Base-by-base conservation (phyloP, 2,797 vertebrate species). In the Poeciliopsis paucimaculata region DNA sequence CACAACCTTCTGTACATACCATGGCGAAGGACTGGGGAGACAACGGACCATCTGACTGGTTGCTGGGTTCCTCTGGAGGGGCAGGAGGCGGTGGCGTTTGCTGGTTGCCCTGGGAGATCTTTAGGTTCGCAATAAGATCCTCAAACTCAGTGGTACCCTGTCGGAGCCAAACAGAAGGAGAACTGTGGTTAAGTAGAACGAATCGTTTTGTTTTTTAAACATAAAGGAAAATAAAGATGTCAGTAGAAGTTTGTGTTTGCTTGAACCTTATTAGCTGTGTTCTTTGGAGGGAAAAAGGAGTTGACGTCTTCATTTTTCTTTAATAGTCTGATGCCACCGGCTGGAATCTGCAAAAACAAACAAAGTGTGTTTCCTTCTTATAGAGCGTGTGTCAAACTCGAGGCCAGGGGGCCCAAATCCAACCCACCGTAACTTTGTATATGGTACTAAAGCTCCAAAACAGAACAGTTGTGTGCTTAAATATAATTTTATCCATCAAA, bases 1-100 rank as follows among this genome's bases (percentile, higher is more conserved):
- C 28, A 68, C 7, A 1, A 11, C 36, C 1, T 70, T 36, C 0
- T 18, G 60, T 49, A 68, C 89, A 74, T 88, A 99, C 98, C 98
- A 99, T 96, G 64, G 97, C 98, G 75, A 99, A 99, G 0, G 98
- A 99, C 62, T 99, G 98, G 9, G 98, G 98, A 46, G 98, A 99
- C 88, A 99, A 87, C 4, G 97, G 97, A 62, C 97, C 97, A 76
- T 97, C 97, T 20, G 89, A 86, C 45, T 94, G 92, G 84, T 77
- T 79, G 84, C 79, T 86, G 5, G 91, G 87, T 0, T 90, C 93
- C 76, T 94, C 88, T 55, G 87, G 72, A 73, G 89, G 92, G 36
- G 83, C 84, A 53, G 93, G 72, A 71, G 90, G 79, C 20, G 91
- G 66, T 13, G 91, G 78, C 15, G 89, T 92, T 41, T 88, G 90